Conservation (phyloP, 2,797 vertebrate species). For the Masticophis lateralis region DNA sequence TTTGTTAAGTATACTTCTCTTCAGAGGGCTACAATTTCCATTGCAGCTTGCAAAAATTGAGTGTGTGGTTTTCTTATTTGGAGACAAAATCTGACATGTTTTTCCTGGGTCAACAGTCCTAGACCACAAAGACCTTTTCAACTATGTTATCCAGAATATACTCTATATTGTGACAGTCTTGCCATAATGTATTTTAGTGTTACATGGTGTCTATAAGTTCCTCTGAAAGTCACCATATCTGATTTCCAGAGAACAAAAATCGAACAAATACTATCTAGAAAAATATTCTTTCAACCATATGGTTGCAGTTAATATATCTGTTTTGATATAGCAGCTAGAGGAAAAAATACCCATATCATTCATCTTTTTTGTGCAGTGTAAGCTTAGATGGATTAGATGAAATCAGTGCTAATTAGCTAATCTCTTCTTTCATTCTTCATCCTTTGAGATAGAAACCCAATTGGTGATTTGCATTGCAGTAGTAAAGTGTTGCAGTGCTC, state of each 20-base stretch:
- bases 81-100: background rate
- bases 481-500: background rate
- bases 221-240: background rate
- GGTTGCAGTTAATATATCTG: background rate
- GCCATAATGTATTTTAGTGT: background rate
- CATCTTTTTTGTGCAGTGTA: background rate
- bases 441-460: background rate
- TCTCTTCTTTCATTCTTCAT: background rate
- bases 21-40: slow-evolving; percentile 23
- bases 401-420: background rate
- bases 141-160: background rate
- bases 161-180: background rate
- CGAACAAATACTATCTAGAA: background rate
- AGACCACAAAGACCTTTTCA: background rate
- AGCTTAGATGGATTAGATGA: background rate
- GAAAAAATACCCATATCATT: background rate
- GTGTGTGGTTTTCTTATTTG: background rate
- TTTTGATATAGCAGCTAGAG: background rate
- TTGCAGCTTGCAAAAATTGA: slow-evolving; percentile 29
- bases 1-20: slow-evolving; percentile 39
- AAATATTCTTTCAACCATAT: background rate
- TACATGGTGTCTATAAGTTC: background rate
- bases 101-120: background rate
- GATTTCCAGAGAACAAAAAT: background rate
- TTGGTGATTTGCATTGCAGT: background rate